Base-by-base conservation (phyloP, 2,797 vertebrate genomes). In the Argya squamiceps region DNA sequence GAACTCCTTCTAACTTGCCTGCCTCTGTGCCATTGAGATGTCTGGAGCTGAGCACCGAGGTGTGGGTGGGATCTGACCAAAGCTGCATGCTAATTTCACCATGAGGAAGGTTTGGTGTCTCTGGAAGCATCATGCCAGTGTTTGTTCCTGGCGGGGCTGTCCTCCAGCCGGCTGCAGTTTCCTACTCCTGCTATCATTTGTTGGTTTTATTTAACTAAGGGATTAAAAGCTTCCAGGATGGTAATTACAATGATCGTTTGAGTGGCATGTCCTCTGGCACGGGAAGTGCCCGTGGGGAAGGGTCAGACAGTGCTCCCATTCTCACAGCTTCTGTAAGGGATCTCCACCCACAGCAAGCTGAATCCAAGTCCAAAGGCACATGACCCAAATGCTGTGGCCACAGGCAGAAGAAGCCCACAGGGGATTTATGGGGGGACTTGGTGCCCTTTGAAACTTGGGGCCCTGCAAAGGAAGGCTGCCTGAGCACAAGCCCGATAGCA, bases 191-290 rank as follows among this genome's bases (percentile, higher is more conserved):
- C 62, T 82, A 59, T 53, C 43, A 24, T 92, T 89, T 92, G 76
- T 65, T 86, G 74, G 58, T 91, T 95, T 95, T 82, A 92, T 95
- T 93, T 92, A 91, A 92, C 78, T 59, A 36, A 84, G 68, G 65
- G 90, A 91, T 96, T 93, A 89, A 82, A 91, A 89, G 87, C 91
- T 97, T 89, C 89, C 94, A 77, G 92, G 69, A 58, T 0, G 1
- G 53, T 95, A 97, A 96, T 91, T 91, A 93, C 88, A 93, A 68
- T 47, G 65, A 94, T 86, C 12, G 0, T 79, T 90, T 24, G 60
- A 92, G 56, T 58, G 69, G 26, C 69, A 9, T 0, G 15, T 85
- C 75, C 78, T 62, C 39, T 81, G 79, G 73, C 77, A 44, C 1
- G 16, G 52, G 50, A 88, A 81, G 55, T 43, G 77, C 69, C 82